phyloP scores from a whole-genome alignment of 2,797 vertebrate genomes.

The Acrossocheilus wenchowensis region DNA sequence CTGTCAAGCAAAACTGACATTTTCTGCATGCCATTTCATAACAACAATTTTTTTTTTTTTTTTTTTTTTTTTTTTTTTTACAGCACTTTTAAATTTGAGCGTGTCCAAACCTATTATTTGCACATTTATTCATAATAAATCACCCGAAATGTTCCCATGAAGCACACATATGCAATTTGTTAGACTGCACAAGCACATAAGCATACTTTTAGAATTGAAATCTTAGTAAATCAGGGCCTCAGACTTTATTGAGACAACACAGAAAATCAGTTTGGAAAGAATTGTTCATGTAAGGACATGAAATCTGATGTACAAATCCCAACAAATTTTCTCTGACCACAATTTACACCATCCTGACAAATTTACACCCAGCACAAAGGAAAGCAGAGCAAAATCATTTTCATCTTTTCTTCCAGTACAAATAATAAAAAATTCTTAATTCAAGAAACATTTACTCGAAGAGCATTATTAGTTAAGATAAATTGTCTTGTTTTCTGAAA shows the following conservation, averaged over 20 bases:
- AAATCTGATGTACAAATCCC: slow-evolving; percentile 2
- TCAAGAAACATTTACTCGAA: too few relatives aligned
- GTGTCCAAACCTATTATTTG: slow-evolving; percentile 11
- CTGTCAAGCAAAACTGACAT: neutral
- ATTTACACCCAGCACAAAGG: slow-evolving; percentile 12
- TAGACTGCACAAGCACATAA: slow-evolving; percentile 7
- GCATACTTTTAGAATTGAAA: neutral
- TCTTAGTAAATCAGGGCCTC: neutral
- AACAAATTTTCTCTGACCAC: slow-evolving; percentile 11
- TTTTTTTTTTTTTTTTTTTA: neutral
- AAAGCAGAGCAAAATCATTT: neutral
- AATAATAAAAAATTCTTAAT: neutral
- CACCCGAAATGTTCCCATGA: neutral
- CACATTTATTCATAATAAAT: slow-evolving; percentile 1
- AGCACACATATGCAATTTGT: slow-evolving; percentile 9
- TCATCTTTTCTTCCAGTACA: neutral
- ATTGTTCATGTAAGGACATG: neutral
- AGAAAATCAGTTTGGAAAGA: neutral
- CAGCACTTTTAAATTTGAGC: slow-evolving; percentile 1
- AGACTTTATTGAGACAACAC: neutral
- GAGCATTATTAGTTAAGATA: neutral
- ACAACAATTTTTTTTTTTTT: neutral
- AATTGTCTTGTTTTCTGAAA: neutral
- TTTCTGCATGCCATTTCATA: neutral
- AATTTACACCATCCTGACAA: slow-evolving; percentile 39